Percentiles rank a stretch among this genome's conserved stretches.
These are phyloP conservation scores for Dendrolimus pini DNA, from an alignment of 2,888 invertebrate genomes.

Conservation along the genomic window DNA sequence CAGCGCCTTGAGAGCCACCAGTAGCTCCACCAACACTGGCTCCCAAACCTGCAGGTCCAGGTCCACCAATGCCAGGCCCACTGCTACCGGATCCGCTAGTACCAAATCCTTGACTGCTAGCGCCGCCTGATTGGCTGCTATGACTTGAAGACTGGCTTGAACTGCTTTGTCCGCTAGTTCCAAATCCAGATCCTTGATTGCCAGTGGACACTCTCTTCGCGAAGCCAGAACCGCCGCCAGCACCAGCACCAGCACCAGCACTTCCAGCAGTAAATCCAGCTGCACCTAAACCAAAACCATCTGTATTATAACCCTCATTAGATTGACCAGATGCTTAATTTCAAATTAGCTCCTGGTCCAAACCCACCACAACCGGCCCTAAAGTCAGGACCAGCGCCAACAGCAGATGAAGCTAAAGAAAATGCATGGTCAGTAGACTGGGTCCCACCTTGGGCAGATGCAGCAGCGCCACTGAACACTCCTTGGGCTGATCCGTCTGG, in stretches of 20 bases:
- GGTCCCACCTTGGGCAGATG: slow-evolving; percentile 15
- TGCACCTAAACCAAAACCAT: background rate
- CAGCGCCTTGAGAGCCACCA: background rate
- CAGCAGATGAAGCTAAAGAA: slow-evolving; percentile 22
- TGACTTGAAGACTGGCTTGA: slow-evolving; percentile 21
- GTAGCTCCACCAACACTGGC: slow-evolving; percentile 1
- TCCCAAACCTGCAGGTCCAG: slow-evolving; percentile 5
- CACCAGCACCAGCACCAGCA: slow-evolving; percentile 1
- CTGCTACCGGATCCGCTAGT: background rate
- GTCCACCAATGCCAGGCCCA: slow-evolving; percentile 5
- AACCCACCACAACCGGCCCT: slow-evolving; percentile 4
- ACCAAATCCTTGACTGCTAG: slow-evolving; percentile 1
- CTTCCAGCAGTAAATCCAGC: background rate
- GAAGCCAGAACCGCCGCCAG: slow-evolving; percentile 2
- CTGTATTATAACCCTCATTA: background rate
- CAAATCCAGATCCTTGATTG: slow-evolving; percentile 6
- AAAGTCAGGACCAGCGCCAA: slow-evolving; percentile 5
- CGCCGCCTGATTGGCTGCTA: slow-evolving; percentile 18
- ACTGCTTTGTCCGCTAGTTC: slow-evolving; percentile 8
- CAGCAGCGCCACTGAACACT: slow-evolving; percentile 27
- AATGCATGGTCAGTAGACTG: slow-evolving; percentile 21
- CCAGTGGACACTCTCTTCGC: background rate
- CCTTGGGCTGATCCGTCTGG: slow-evolving; percentile 19
- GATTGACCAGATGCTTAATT: background rate
- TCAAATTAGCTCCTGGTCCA: background rate